phyloP scores from a whole-genome alignment of 2,888 invertebrate species.

The Adineta ricciae region DNA sequence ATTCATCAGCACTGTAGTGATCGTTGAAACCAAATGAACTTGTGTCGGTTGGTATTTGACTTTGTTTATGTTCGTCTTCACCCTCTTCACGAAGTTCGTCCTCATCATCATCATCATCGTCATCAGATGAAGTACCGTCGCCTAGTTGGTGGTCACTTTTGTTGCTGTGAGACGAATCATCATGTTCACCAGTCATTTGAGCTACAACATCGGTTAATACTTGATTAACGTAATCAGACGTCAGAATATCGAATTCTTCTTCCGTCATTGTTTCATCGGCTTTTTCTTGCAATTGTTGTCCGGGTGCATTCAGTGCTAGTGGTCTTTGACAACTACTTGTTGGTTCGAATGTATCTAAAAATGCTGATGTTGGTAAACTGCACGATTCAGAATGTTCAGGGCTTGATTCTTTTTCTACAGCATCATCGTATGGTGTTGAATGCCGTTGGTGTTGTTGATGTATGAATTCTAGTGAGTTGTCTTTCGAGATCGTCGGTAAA shows the following conservation, averaged over 20 bases:
- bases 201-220: background rate
- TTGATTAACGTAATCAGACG: background rate
- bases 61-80: background rate
- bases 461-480: conserved; percentile 10
- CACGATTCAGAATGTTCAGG: background rate
- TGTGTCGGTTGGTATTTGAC: background rate
- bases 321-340: background rate
- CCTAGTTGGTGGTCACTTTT: background rate
- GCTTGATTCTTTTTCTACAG: conserved; percentile 10
- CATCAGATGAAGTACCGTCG: background rate
- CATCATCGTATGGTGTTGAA: background rate
- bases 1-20: conserved; percentile 21
- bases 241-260: background rate
- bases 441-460: background rate
- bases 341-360: conserved; percentile 1
- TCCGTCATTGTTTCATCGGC: background rate
- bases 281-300: background rate
- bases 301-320: background rate
- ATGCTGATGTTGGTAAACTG: background rate
- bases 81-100: background rate
- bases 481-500: background rate
- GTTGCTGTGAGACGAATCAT: background rate
- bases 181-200: background rate
- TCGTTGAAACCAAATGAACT: background rate
- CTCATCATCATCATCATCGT: background rate